Evolutionary conservation across 2,888 invertebrate species (phyloP).

Genomic region (Hypsopygia costalis): DNA sequence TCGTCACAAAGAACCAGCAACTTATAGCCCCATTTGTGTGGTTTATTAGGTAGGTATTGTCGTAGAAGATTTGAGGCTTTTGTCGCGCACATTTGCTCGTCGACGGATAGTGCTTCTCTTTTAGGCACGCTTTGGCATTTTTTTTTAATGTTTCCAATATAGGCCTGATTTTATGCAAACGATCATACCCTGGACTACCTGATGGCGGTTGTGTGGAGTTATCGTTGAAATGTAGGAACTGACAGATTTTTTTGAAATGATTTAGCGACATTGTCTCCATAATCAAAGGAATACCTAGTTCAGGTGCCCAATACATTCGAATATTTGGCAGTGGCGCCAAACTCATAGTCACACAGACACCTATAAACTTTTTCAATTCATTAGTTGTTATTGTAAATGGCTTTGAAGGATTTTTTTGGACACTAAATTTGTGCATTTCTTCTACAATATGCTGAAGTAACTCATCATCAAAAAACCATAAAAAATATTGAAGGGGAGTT

Average conservation of each 20-base stretch:
- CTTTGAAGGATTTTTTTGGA: constrained; percentile 17
- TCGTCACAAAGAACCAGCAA: constrained; percentile 15
- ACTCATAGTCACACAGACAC: constrained; percentile 16
- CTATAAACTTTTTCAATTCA: constrained; percentile 21
- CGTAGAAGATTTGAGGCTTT: constrained; percentile 13
- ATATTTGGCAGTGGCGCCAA: too few relatives aligned
- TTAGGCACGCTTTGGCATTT: constrained; percentile 15
- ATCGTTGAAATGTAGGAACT: constrained; percentile 28
- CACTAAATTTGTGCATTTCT: constrained; percentile 16
- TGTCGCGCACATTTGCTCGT: constrained; percentile 20
- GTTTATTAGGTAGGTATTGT: constrained; percentile 16
- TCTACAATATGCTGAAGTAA: constrained; percentile 13
- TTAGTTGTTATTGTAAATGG: constrained; percentile 12
- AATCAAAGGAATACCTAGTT: too few relatives aligned
- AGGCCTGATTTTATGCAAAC: constrained; percentile 23
- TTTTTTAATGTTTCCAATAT: constrained; percentile 14
- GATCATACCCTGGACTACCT: constrained; percentile 27
- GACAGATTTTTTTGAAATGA: constrained; percentile 28
- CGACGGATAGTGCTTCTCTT: constrained; percentile 20
- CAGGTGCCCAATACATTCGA: too few relatives aligned
- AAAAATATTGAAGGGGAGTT: constrained; percentile 18
- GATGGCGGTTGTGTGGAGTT: constrained; percentile 27
- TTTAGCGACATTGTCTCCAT: constrained; percentile 22
- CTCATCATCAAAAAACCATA: constrained; percentile 14
- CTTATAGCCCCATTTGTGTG: constrained; percentile 27